A percentile compares a stretch with the other conserved stretches of the same genome.
phyloP scores from a whole-genome alignment of 2,888 invertebrate genomes.

The Clivina fossor region DNA sequence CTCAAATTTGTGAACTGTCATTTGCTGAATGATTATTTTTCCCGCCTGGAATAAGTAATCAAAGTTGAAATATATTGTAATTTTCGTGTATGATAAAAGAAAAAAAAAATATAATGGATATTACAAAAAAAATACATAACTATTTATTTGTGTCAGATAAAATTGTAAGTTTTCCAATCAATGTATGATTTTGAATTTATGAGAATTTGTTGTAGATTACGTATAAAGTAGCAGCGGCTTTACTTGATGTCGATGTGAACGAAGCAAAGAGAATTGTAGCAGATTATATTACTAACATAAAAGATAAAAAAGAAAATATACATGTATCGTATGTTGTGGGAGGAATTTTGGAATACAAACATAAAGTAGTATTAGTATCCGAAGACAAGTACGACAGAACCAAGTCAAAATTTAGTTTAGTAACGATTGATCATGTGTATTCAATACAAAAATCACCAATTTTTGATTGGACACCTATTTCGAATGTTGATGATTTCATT shows the following conservation, averaged over 20 bases:
- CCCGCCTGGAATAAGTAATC: too few relatives aligned
- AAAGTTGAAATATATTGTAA: too few relatives aligned
- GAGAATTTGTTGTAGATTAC: constrained; percentile 10
- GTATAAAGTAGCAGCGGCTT: constrained; percentile 21
- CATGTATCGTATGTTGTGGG: constrained; percentile 17
- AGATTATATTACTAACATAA: constrained; percentile 5
- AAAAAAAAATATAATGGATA: constrained; percentile 23
- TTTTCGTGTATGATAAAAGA: too few relatives aligned
- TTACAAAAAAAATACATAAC: constrained; percentile 19
- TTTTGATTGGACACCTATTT: constrained; percentile 11
- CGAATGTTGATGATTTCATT: constrained; percentile 21
- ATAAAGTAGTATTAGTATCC: constrained; percentile 21
- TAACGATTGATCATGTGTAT: constrained; percentile 24
- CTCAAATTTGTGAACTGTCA: too few relatives aligned
- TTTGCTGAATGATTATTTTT: too few relatives aligned
- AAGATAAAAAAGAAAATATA: constrained; percentile 7
- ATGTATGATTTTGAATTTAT: not conserved
- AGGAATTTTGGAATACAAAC: constrained; percentile 6
- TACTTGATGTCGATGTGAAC: constrained; percentile 15
- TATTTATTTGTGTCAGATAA: constrained; percentile 21
- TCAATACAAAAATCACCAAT: constrained; percentile 22
- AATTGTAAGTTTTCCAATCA: constrained; percentile 18
- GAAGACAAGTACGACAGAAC: constrained; percentile 13
- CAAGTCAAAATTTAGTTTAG: constrained; percentile 11
- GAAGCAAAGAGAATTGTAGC: constrained; percentile 12